Base-by-base conservation (phyloP, 2,888 invertebrate species). In the Embidobia sp. region DNA sequence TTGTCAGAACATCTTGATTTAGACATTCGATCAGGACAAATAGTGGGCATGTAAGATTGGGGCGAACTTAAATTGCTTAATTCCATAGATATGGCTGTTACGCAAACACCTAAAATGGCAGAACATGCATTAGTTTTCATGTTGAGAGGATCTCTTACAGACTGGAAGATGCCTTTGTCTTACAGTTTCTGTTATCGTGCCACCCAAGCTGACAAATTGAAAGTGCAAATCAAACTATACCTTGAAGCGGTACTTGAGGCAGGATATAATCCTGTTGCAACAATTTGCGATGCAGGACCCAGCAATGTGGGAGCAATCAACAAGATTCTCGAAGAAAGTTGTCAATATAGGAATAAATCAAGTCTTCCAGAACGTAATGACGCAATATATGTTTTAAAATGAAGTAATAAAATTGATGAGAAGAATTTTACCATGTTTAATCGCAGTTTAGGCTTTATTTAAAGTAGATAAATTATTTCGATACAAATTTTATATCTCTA, bases 121-220 rank as follows among this genome's bases (percentile, higher is more conserved):
- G 53, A 55, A 1, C 40, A 55, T 26, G 53, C 53, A 8, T 27
- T 55, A 2, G 53, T 55, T n/a, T 55, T 55, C 22, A 51, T 51
- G 51, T 1, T 51, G 0, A 18, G 51, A 19, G 51, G 35, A 22
- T 8, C 10, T 1, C 1, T 6, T 1, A 18, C 0, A 0, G 51
- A 35, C 13, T 51, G 51, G 51, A 51, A 35, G n/a, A 19, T 51
- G 35, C 51, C 51, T 1, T 3, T 51, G 8, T 51, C 19, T 13
- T 51, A 19, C 13, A 51, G 35, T 6, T 51, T 35, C 11, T 51
- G 51, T 11, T 22, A 16, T 15, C 33, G 22, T 13, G 29, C 29
- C 2, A 51, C 51, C 1, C 18, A 1, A 2, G 13, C 11, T 5
- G 0, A 3, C 1, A 33, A 7, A 7, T 11, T 51, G 13, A 7